Conservation (phyloP, 2,113 vertebrate genomes). For the Callospermophilus lateralis region DNA sequence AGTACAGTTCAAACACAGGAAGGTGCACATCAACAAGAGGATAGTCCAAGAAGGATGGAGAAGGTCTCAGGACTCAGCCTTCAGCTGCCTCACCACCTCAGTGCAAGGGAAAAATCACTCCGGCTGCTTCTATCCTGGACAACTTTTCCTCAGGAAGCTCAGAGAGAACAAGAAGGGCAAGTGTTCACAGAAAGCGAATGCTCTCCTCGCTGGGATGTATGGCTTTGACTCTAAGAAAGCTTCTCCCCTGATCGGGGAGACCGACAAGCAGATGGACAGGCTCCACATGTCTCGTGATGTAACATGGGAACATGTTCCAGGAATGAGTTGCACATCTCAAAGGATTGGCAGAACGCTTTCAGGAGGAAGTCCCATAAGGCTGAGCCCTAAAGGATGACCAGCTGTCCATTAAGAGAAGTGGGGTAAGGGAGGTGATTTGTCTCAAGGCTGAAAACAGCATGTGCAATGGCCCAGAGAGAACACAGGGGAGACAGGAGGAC, state of each 20-base stretch:
- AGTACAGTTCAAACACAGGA: not conserved
- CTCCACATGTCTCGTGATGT: not conserved
- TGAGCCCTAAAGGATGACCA: not conserved
- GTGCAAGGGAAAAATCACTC: not conserved
- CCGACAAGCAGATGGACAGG: not conserved
- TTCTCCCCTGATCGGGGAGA: not conserved
- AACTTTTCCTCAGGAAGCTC: not conserved
- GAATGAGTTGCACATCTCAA: not conserved
- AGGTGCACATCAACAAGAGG: not conserved
- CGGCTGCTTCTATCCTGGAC: not conserved
- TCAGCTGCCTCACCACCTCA: not conserved
- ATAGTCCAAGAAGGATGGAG: not conserved
- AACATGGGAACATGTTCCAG: not conserved
- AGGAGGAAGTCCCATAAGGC: not conserved
- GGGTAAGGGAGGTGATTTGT: not conserved
- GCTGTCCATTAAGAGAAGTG: not conserved
- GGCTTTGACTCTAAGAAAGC: not conserved
- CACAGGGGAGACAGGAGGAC: not conserved
- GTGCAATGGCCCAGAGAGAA: not conserved
- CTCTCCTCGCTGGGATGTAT: not conserved
- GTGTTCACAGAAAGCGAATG: not conserved
- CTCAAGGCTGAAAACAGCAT: not conserved
- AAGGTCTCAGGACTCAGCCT: not conserved
- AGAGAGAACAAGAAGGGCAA: not conserved
- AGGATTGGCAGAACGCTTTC: not conserved